Conservation (phyloP, 2,113 vertebrate genomes). For the Heterocephalus glaber region DNA sequence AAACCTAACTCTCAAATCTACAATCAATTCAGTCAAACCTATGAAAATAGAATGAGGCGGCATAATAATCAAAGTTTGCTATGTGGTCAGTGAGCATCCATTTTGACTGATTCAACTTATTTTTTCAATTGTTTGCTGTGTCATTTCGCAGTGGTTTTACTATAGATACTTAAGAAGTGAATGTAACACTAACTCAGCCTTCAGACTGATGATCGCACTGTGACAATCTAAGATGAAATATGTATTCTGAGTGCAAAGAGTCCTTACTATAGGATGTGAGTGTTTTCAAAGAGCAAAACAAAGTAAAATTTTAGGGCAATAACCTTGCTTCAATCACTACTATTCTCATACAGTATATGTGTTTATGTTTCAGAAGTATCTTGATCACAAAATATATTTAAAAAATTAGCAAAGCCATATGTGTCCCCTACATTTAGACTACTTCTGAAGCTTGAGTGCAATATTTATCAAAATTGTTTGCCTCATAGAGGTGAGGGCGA, state of each 20-base stretch:
- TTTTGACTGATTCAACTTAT: not conserved
- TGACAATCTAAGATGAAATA: conserved; percentile 52
- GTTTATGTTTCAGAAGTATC: conserved; percentile 58
- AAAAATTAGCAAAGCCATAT: conserved; percentile 16
- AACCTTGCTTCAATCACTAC: not conserved
- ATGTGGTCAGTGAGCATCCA: not conserved
- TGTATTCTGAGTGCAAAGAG: not conserved
- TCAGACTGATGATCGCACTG: not conserved
- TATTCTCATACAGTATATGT: not conserved
- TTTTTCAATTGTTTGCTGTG: conserved; percentile 23
- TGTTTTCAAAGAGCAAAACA: conserved; percentile 51
- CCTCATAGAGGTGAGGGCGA: conserved; percentile 41
- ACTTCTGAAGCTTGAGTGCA: conserved; percentile 17
- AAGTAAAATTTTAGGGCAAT: conserved; percentile 22
- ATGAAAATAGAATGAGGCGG: not conserved
- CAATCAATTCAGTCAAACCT: not conserved
- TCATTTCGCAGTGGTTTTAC: not conserved
- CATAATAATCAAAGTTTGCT: not conserved
- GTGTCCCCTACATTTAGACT: not conserved
- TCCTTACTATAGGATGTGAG: conserved; percentile 1
- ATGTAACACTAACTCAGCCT: not conserved
- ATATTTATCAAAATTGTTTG: conserved; percentile 75
- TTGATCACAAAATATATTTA: conserved; percentile 51
- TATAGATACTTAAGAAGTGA: conserved; percentile 48
- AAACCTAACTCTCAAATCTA: not conserved